A percentile compares a stretch with the other conserved stretches of the same genome.
Conservation (phyloP, 2,888 invertebrate species). For the Lasioglossum lativentre region DNA sequence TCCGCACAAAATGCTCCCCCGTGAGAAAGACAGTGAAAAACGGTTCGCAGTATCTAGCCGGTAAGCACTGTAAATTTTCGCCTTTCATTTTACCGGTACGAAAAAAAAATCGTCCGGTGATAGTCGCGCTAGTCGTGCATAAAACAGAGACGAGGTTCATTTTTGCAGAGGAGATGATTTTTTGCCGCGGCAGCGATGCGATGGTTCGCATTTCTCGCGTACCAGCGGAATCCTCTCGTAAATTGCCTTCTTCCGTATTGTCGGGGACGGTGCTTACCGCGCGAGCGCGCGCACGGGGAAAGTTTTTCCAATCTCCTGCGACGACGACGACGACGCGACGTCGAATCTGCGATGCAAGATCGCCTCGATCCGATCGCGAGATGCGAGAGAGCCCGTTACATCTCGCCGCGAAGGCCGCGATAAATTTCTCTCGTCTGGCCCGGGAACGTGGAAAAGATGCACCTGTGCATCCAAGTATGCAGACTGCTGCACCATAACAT, state of each 20-base stretch:
- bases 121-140: neutral
- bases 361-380: conserved; percentile 41
- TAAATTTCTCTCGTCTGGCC: conserved; percentile 50
- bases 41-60: no score
- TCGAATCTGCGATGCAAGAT: conserved; percentile 20
- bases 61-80: no score
- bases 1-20: no score
- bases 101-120: neutral
- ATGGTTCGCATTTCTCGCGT: conserved; percentile 45
- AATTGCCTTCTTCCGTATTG: conserved; percentile 69
- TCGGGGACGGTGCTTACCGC: conserved; percentile 57
- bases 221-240: conserved; percentile 56
- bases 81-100: no score
- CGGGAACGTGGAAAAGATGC: neutral
- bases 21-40: no score
- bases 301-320: conserved; percentile 64
- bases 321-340: conserved; percentile 18
- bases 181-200: no score
- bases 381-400: conserved; percentile 30
- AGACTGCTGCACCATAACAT: no score
- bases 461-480: neutral
- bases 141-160: conserved; percentile 34
- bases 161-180: conserved; percentile 44
- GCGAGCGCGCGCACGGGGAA: conserved; percentile 43
- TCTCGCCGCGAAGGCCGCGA: conserved; percentile 59